A percentile compares a stretch with the other conserved stretches of the same genome.
Conservation (phyloP, 2,797 vertebrate species). For the Lepus townsendii region DNA sequence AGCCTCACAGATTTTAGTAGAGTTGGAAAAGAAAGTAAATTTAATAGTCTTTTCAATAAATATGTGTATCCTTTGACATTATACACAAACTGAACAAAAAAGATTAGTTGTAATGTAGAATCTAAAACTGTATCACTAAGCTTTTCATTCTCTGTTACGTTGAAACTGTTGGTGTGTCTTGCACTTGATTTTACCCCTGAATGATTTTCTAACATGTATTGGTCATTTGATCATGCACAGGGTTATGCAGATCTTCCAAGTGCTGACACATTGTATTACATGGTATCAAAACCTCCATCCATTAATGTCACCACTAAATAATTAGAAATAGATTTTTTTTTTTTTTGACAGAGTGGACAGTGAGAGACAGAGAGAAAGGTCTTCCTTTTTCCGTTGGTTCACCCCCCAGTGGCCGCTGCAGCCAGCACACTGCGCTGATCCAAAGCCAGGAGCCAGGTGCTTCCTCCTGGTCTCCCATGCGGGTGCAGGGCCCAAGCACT, state of each 20-base stretch:
- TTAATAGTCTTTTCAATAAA: background rate
- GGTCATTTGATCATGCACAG: slow-evolving; percentile 11
- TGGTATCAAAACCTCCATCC: background rate
- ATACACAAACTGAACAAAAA: background rate
- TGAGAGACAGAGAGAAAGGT: no score
- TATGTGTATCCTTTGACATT: background rate
- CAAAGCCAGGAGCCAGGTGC: no score
- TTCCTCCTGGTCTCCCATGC: no score
- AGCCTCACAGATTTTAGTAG: background rate
- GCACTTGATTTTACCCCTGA: background rate
- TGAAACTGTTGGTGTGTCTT: slow-evolving; percentile 21
- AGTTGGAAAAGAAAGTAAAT: background rate
- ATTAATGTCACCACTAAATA: background rate
- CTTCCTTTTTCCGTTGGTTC: no score
- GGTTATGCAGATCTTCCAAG: slow-evolving; percentile 6
- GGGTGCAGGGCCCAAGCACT: no score
- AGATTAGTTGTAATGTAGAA: background rate
- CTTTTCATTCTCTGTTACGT: slow-evolving; percentile 20
- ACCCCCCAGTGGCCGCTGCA: no score
- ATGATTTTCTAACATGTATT: background rate
- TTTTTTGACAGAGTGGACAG: no score
- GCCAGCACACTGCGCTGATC: no score
- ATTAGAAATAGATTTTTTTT: background rate
- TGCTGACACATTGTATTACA: slow-evolving; percentile 7
- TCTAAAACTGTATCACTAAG: background rate